These are phyloP conservation scores for Oasisia sp. DNA, from an alignment of 2,888 invertebrate species.

Conservation along the genomic window DNA sequence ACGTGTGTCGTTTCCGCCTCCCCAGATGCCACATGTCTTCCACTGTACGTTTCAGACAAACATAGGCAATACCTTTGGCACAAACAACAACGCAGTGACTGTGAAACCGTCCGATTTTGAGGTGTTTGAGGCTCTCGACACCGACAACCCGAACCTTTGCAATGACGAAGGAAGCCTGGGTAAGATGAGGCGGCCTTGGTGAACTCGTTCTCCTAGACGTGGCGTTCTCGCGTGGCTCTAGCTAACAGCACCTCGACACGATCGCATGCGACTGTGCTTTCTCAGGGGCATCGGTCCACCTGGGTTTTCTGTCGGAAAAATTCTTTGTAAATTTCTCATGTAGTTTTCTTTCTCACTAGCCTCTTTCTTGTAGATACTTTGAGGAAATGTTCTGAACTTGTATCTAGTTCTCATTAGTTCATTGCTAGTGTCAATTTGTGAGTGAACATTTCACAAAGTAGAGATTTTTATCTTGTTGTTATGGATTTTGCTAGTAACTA, in stretches of 20 bases:
- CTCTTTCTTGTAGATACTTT: background rate
- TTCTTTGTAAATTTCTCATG: background rate
- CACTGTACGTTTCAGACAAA: constrained; percentile 26
- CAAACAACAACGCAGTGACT: constrained; percentile 89
- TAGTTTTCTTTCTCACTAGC: background rate
- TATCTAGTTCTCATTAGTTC: background rate
- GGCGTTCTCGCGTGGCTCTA: constrained; percentile 1
- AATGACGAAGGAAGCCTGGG: constrained; percentile 4
- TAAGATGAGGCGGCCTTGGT: background rate
- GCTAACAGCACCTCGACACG: constrained; percentile 8
- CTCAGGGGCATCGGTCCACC: background rate
- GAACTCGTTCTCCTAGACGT: background rate
- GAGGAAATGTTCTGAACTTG: background rate
- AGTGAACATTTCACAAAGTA: background rate
- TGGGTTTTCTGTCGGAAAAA: too few relatives aligned
- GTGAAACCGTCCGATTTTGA: constrained; percentile 96
- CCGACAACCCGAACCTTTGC: constrained; percentile 72
- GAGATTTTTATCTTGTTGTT: background rate
- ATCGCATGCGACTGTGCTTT: background rate
- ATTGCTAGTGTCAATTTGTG: background rate
- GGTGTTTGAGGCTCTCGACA: constrained; percentile 94
- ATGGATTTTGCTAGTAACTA: background rate
- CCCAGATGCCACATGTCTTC: background rate
- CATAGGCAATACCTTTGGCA: constrained; percentile 70
- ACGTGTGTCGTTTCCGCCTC: background rate